phyloP scores from a whole-genome alignment of 2,113 vertebrate species.

The Antigone vipio region DNA sequence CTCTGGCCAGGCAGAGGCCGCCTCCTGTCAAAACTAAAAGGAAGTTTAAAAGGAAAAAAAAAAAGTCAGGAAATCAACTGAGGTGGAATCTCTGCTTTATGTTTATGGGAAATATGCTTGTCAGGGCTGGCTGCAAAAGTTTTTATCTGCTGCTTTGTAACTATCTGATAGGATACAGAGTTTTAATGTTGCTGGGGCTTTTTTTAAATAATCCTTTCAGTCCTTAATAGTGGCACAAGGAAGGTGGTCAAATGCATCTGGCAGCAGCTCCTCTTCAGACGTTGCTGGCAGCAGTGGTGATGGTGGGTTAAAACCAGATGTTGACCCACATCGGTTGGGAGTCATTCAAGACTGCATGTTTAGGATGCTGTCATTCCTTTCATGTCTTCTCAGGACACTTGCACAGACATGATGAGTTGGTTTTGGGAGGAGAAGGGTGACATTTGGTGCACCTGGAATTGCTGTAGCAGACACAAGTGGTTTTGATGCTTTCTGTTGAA shows the following conservation, averaged over 20 bases:
- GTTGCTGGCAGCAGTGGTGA: neutral
- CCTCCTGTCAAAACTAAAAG: neutral
- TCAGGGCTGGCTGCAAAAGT: neutral
- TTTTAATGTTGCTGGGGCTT: neutral
- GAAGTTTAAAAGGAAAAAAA: neutral
- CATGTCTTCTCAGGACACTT: neutral
- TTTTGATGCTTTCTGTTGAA: neutral
- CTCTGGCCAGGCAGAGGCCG: neutral
- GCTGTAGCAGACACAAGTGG: neutral
- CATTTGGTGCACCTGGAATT: neutral
- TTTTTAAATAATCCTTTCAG: neutral
- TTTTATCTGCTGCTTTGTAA: neutral
- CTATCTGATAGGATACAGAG: neutral
- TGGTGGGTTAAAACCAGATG: neutral
- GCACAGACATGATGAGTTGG: neutral
- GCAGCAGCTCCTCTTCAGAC: neutral
- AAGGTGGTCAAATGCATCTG: neutral
- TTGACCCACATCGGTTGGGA: accelerated
- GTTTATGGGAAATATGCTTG: neutral
- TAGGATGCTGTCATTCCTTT: neutral
- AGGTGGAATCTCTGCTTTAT: neutral
- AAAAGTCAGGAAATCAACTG: neutral
- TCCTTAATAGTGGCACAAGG: neutral
- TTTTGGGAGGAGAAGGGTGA: neutral
- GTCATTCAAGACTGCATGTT: accelerated